These are phyloP conservation scores for Epistrophe eligans DNA, from an alignment of 2,888 invertebrate species.

Conservation along the genomic window DNA sequence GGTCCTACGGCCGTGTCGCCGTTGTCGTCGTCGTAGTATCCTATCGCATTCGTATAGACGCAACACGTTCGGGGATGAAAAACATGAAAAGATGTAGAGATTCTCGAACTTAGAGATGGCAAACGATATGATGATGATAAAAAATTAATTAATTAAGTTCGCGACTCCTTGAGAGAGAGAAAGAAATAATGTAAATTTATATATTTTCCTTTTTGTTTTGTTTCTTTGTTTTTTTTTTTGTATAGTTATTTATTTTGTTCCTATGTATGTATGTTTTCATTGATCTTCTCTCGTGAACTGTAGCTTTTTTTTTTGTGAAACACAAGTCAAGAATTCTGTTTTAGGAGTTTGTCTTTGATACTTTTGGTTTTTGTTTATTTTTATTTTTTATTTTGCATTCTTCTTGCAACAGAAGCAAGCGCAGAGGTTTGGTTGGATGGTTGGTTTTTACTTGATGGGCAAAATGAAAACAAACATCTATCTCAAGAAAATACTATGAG, in stretches of 20 bases:
- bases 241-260: conserved; percentile 1
- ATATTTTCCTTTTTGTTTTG: conserved; percentile 2
- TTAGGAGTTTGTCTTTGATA: conserved; percentile 40
- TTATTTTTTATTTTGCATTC: conserved; percentile 2
- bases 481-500: not conserved
- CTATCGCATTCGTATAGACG: conserved; percentile 4
- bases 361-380: conserved; percentile 1
- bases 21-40: not conserved
- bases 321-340: conserved; percentile 59
- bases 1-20: conserved; percentile 7
- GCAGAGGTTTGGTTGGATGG: not conserved
- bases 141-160: conserved; percentile 75
- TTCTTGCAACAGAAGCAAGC: conserved; percentile 8
- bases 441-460: not conserved
- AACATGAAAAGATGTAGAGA: conserved; percentile 45
- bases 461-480: not conserved
- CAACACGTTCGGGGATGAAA: conserved; percentile 24
- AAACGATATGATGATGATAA: conserved; percentile 69
- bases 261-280: conserved; percentile 31
- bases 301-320: conserved; percentile 29
- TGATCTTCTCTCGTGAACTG: conserved; percentile 41
- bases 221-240: not conserved
- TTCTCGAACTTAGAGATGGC: conserved; percentile 63
- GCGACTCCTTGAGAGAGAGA: conserved; percentile 64
- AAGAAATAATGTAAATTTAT: conserved; percentile 61